Evolutionary conservation across 2,888 invertebrate genomes (phyloP), one percentile per base, ranked within the genome.

Genomic region (Ametastegia equiseti): DNA sequence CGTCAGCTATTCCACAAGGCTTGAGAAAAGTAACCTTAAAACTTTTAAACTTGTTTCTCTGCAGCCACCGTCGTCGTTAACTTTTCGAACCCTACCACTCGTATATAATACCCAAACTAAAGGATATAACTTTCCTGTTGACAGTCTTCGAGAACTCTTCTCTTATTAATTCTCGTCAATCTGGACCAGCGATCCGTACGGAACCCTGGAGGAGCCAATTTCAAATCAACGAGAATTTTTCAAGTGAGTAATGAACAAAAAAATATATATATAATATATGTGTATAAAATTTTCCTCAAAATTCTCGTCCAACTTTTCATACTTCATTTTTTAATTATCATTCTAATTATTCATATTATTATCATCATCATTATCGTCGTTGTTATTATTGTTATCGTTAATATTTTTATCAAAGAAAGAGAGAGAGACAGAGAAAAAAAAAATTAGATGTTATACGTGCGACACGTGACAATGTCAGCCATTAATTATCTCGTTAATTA

Each of bases 41-140:
- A 73, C 50, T 73, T 73, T 73, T 73, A 54, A 73, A 73, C 73
- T 73, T 19, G 33, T 50, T 73, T 73, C 47, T n/a, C n/a, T n/a
- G n/a, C n/a, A n/a, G 9, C 11, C 73, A 2, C 19, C 45, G 15
- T 45, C 54, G 33, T 73, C 54, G 73, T 54, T 50, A 73, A 73
- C 73, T 73, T 73, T 45, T 54, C 54, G 50, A 13, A 42, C 30
- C 71, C 47, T 27, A 19, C 27, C 50, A 6, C 45, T 13, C 1
- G 7, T 19, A n/a, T 23, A 42, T n/a, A 13, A n/a, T n/a, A n/a
- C n/a, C 42, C 30, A 23, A 71, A 45, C 71, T 50, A 33, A 73
- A 36, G 73, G 73, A 54, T 73, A n/a, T n/a, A 73, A 73, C 73
- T 73, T 73, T 73, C n/a, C 73, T 73, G 73, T 73, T 73, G 73